Evolutionary conservation across 2,888 invertebrate species (phyloP), one percentile per base, ranked within the genome.

Genomic region (Neoaliturus tenellus): DNA sequence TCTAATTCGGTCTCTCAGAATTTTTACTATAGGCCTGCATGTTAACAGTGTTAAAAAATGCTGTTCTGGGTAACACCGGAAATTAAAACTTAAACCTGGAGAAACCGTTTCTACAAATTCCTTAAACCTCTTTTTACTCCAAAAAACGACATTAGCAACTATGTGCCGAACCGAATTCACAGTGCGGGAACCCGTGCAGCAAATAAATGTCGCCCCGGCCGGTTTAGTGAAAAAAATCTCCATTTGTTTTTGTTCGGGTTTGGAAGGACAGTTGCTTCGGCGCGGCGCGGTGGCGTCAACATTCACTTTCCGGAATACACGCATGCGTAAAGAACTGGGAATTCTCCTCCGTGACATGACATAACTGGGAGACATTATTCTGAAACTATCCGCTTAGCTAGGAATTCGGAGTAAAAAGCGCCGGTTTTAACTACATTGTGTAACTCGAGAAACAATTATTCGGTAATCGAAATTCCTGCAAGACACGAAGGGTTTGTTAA

Each of bases 321-420:
- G 51, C 62, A 25, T 62, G 31, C 62, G 62, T 62, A 62, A 62
- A 62, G 62, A 62, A 62, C 28, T 31, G 31, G 62, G 62, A 62
- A 62, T 62, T 62, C 31, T 62, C 17, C 62, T 1, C 28, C 62
- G 55, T 55, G 62, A 62, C 62, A 20, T 28, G 28, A 62, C 62
- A 62, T 28, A 28, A 62, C 62, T 31, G 6, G n/a, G 14, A 55
- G 25, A 23, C 55, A 55, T 23, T 55, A 10, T 23, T 23, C 51
- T 28, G 28, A 62, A 62, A 62, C 20, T 62, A 25, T 28, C 8
- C 62, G 62, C 8, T 62, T 12, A 17, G 17, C 62, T 28, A 12
- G 14, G 3, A 62, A 3, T 25, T 62, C 28, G 10, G 17, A 28
- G 28, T 62, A 62, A 62, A 62, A 62, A 62, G 51, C 31, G 31